Evolutionary conservation across 2,797 vertebrate species (phyloP), one percentile per base, ranked within the genome.

Genomic region (Artibeus lituratus): DNA sequence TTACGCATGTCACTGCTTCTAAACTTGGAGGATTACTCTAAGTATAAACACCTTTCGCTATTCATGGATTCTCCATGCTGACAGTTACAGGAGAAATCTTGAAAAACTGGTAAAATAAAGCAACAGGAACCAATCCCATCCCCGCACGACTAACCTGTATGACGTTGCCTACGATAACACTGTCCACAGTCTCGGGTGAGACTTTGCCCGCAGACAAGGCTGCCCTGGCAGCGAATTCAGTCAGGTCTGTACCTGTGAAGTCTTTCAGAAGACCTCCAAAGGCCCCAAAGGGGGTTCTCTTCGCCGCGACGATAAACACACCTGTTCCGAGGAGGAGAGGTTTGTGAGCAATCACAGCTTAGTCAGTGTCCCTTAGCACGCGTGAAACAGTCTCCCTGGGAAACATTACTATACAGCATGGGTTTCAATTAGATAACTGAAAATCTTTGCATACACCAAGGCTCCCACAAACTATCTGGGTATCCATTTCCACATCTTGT

Each of bases 231-330:
- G 99, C 99, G 11, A 99, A 99, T 14, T 99, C 99, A 0, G 99
- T 97, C 97, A 99, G 94, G 89, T 99, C 99, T 0, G 99, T 99
- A 26, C 99, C 99, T 0, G 98, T 99, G 98, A 99, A 99, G 91
- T 99, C 99, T 97, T 99, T 99, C 94, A 99, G 98, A 49, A 99
- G 97, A 0, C 99, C 99, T 1, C 99, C 99, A 0, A 98, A 99
- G 0, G 99, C 97, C 22, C 99, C 99, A 0, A 99, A 99, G 0
- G 99, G 99, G 2, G 99, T 99, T 74, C 99, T 98, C 98, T 99
- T 99, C n/a, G 99, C 99, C 55, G 99, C 99, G 0, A 99, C 99
- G 3, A 99, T 97, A 97, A 99, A 99, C 39, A 99, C 99, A 98
- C 99, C 99, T 99, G 92, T 2, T 53, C 76, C 0, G 81, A 62